phyloP scores from a whole-genome alignment of 1,140 invertebrate species.

The Heterodera schachtii region DNA sequence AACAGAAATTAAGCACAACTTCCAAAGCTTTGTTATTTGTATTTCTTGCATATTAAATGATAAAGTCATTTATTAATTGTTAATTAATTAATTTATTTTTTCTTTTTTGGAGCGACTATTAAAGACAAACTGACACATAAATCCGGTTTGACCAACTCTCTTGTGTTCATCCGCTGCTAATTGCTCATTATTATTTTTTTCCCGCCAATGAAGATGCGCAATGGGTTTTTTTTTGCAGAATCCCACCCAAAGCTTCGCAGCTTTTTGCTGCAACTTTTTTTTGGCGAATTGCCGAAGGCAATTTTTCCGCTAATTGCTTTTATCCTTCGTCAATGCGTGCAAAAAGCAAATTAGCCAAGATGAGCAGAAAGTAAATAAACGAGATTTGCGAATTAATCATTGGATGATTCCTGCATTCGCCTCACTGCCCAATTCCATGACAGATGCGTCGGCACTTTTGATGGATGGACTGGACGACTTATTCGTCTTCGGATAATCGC shows the following conservation, averaged over 20 bases:
- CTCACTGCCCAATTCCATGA: neutral
- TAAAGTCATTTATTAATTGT: too few species aligned
- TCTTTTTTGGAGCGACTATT: too few species aligned
- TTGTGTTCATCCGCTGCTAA: neutral
- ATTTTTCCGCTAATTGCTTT: neutral
- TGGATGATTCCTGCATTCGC: neutral
- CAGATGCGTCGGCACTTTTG: neutral
- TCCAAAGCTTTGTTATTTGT: too few species aligned
- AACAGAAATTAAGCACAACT: too few species aligned
- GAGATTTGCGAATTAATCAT: neutral
- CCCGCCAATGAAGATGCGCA: neutral
- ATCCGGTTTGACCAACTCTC: too few species aligned
- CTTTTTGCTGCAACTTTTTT: neutral
- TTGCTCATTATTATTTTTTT: neutral
- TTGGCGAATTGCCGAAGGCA: neutral
- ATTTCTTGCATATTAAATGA: too few species aligned
- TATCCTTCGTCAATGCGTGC: neutral
- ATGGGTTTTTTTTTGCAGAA: too few species aligned
- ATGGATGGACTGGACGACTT: neutral
- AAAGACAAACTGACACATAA: neutral
- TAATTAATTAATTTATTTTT: too few species aligned
- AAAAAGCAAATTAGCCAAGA: neutral
- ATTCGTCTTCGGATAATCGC: too few species aligned
- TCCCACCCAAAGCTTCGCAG: neutral
- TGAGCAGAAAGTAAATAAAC: neutral